Percentiles rank a stretch among this genome's conserved stretches.
phyloP scores from a whole-genome alignment of 2,888 invertebrate species.

The Neoaliturus tenellus region DNA sequence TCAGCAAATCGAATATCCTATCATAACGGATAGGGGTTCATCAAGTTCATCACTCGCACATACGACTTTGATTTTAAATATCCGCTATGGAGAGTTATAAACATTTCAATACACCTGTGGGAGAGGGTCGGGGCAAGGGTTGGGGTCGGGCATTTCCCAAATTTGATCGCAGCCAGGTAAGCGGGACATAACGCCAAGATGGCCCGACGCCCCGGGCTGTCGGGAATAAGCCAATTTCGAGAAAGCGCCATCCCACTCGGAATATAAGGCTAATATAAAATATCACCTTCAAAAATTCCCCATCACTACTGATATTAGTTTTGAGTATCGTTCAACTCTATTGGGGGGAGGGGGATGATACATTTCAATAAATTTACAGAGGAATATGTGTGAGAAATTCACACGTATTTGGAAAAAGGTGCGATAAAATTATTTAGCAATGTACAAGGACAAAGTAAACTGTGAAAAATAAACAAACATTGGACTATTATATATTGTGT shows the following conservation, averaged over 20 bases:
- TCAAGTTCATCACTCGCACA: background rate
- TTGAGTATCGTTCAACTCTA: background rate
- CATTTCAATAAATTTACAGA: no score
- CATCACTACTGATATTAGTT: background rate
- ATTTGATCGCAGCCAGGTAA: background rate
- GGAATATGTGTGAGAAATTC: no score
- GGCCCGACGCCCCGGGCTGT: background rate
- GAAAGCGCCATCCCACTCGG: background rate
- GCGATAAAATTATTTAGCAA: no score
- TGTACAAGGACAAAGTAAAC: no score
- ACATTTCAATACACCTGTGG: background rate
- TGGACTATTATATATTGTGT: no score
- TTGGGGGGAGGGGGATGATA: no score
- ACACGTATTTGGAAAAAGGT: no score
- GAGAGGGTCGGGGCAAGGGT: no score
- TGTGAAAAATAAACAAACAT: no score
- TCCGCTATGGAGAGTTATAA: background rate
- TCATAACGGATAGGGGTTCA: no score
- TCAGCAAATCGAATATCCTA: no score
- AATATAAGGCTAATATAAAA: background rate
- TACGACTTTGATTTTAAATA: background rate
- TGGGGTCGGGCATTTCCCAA: background rate
- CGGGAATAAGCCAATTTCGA: constrained; percentile 24
- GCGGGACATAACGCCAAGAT: background rate
- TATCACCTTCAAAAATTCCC: background rate